A percentile compares a stretch with the other conserved stretches of the same genome.
phyloP scores from a whole-genome alignment of 2,113 vertebrate genomes.

The Trachemys scripta region DNA sequence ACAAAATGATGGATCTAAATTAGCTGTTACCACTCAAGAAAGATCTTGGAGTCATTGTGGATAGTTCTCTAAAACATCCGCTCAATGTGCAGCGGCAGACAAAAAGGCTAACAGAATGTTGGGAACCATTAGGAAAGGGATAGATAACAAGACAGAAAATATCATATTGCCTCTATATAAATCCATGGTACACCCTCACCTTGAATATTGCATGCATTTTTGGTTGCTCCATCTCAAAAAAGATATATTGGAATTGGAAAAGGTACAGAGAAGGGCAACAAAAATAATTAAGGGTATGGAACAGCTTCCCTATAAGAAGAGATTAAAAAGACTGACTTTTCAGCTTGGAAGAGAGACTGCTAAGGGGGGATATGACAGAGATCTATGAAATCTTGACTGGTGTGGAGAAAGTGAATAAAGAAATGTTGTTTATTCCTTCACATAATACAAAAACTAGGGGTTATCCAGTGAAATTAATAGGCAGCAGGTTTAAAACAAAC shows the following conservation, averaged over 20 bases:
- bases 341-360: neutral
- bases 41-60: neutral
- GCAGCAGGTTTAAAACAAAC: neutral
- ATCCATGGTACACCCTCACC: neutral
- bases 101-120: neutral
- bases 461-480: neutral
- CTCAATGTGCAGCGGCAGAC: neutral
- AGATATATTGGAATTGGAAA: neutral
- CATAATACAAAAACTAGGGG: neutral
- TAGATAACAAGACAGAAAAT: neutral
- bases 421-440: neutral
- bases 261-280: neutral
- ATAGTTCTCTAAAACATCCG: neutral
- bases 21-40: neutral
- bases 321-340: neutral
- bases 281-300: neutral
- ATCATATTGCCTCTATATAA: neutral
- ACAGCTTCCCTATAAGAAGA: neutral
- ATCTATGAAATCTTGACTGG: neutral
- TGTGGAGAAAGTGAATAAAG: neutral
- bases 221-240: neutral
- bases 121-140: neutral
- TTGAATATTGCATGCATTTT: neutral
- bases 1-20: neutral
- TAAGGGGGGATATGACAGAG: neutral